A percentile compares a stretch with the other conserved stretches of the same genome.
Evolutionary conservation across 1,140 invertebrate species (phyloP).

Genomic region (Drosophila chauvacae): DNA sequence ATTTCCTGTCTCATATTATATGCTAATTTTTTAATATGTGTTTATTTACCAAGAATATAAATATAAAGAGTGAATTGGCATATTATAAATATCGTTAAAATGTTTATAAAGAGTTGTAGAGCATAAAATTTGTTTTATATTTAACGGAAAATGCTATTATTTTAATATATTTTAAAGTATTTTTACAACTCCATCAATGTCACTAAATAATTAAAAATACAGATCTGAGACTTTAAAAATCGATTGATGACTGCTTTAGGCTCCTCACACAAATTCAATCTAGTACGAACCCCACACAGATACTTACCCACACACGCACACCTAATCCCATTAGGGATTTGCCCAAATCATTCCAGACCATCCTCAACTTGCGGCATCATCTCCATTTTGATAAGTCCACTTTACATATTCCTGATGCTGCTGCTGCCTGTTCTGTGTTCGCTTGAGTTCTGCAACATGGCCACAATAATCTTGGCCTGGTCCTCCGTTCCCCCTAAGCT

Average conservation of each 20-base stretch:
- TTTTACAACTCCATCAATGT: neutral
- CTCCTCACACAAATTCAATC: neutral
- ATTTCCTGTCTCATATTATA: constrained; percentile 24
- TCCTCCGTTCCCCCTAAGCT: neutral
- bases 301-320: constrained; percentile 12
- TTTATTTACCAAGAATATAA: neutral
- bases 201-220: neutral
- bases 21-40: constrained; percentile 1
- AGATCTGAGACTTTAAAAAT: neutral
- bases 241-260: neutral
- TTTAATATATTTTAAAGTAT: too few species aligned
- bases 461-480: constrained; percentile 64
- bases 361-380: constrained; percentile 37
- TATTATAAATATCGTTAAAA: neutral
- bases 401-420: constrained; percentile 39
- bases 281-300: neutral
- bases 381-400: constrained; percentile 69
- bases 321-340: constrained; percentile 51
- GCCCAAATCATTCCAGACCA: constrained; percentile 35
- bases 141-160: too few species aligned
- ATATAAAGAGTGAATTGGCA: neutral
- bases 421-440: constrained; percentile 21
- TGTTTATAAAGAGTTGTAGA: neutral
- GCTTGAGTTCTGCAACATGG: constrained; percentile 53
- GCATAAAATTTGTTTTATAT: neutral